Evolutionary conservation across 2,113 vertebrate genomes (phyloP), one percentile per base, ranked within the genome.

Genomic region (Spea bombifrons): DNA sequence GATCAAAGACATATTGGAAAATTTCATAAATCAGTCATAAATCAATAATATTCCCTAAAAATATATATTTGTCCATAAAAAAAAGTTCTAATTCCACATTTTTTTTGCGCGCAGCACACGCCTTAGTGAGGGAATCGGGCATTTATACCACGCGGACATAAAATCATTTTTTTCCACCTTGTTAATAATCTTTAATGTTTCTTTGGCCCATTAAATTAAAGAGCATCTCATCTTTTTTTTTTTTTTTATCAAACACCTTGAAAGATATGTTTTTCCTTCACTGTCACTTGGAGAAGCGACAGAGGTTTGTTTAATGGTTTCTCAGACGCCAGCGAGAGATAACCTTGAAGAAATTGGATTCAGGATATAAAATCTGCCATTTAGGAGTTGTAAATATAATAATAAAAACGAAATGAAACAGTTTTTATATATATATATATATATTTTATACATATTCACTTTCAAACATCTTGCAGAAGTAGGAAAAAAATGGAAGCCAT

Each of bases 311-410:
- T 67, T 75, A 75, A 67, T 67, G 64, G 63, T n/a, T 15, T 66
- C 64, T 50, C 13, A 75, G 64, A 75, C 66, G 65, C 73, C 49
- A 66, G 73, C 61, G 15, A 12, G 16, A 67, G 74, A 48, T 67
- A 55, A 75, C 74, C 74, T 75, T 75, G 74, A 67, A n/a, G 44
- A 67, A 64, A 66, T 66, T 75, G 73, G 73, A 45, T 48, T 63
- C 74, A 43, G 43, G 5, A 7, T 64, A 75, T 75, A 75, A 75
- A 75, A 67, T 5, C 48, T 67, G 74, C 4, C 74, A 75, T 67
- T 75, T 67, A 67, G 64, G 9, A n/a, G 74, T 43, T 46, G 64
- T 75, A 66, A 53, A 50, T 75, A 43, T 49, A 44, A 63, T 30
- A 55, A 47, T 52, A 30, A 75, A 67, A 75, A 52, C 8, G n/a